These are phyloP conservation scores for Vesta saturnalis DNA, from an alignment of 2,888 invertebrate species.

Conservation along the genomic window DNA sequence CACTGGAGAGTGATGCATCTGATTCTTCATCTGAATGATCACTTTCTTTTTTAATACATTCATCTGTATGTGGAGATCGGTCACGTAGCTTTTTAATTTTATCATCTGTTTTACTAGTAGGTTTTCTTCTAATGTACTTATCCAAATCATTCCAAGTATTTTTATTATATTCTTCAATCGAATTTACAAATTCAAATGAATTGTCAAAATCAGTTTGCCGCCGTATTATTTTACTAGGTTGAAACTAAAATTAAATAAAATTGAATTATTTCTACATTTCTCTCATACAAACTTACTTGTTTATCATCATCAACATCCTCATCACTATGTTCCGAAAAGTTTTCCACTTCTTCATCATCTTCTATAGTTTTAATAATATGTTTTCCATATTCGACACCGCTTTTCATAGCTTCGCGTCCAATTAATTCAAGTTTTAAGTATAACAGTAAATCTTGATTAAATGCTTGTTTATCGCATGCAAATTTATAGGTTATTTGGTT, in stretches of 20 bases:
- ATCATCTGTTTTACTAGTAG: slow-evolving; percentile 83
- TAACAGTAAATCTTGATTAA: too few relatives aligned
- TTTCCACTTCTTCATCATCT: slow-evolving; percentile 82
- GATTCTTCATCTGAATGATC: slow-evolving; percentile 66
- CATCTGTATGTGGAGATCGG: slow-evolving; percentile 59
- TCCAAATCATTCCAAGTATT: slow-evolving; percentile 84
- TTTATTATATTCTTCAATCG: slow-evolving; percentile 81
- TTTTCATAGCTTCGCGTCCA: too few relatives aligned
- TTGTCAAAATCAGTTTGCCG: slow-evolving; percentile 80
- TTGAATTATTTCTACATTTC: neutral
- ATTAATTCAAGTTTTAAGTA: neutral
- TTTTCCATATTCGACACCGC: slow-evolving; percentile 6
- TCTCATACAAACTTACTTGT: slow-evolving; percentile 58
- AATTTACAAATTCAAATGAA: slow-evolving; percentile 83
- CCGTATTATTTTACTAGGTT: slow-evolving; percentile 80
- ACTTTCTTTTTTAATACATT: slow-evolving; percentile 58
- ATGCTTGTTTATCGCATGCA: neutral
- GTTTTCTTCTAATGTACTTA: slow-evolving; percentile 83
- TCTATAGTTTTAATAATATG: slow-evolving; percentile 81
- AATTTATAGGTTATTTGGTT: neutral
- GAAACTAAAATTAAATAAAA: slow-evolving; percentile 69
- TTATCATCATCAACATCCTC: slow-evolving; percentile 75
- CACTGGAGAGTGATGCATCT: slow-evolving; percentile 77
- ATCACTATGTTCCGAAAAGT: slow-evolving; percentile 84
- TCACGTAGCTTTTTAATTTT: slow-evolving; percentile 74